Conservation (phyloP, 2,113 vertebrate species). For the Bufo bufo region DNA sequence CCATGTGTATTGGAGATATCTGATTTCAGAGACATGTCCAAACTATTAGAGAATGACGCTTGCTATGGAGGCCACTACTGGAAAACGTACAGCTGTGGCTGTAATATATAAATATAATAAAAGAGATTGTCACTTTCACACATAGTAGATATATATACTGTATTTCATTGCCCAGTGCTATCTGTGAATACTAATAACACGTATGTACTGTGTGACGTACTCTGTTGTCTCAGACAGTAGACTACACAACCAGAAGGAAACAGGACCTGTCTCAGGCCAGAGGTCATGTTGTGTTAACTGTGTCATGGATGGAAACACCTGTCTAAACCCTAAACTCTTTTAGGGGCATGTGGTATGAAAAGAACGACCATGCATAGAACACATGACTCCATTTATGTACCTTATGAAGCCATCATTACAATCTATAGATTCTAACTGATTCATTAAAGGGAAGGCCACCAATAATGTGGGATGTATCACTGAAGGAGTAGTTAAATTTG, state of each 20-base stretch:
- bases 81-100: not conserved
- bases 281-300: slow-evolving; percentile 41
- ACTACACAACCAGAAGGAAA: slow-evolving; percentile 44
- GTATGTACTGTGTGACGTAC: not conserved
- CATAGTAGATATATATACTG: not conserved
- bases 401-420: not conserved
- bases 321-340: not conserved
- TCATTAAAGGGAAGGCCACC: not conserved
- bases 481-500: not conserved
- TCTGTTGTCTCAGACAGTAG: slow-evolving; percentile 9
- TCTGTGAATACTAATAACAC: not conserved
- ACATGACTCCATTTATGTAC: not conserved
- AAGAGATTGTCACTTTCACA: not conserved
- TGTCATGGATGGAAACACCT: slow-evolving; percentile 48
- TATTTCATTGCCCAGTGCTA: not conserved
- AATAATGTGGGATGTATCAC: not conserved
- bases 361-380: no score
- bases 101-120: not conserved
- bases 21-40: no score
- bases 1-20: no score
- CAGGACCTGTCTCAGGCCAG: slow-evolving; percentile 27
- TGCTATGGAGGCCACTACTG: not conserved
- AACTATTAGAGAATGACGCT: not conserved
- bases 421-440: not conserved
- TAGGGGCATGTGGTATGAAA: not conserved